Conservation (phyloP, 2,797 vertebrate species). For the Calcarius lapponicus region DNA sequence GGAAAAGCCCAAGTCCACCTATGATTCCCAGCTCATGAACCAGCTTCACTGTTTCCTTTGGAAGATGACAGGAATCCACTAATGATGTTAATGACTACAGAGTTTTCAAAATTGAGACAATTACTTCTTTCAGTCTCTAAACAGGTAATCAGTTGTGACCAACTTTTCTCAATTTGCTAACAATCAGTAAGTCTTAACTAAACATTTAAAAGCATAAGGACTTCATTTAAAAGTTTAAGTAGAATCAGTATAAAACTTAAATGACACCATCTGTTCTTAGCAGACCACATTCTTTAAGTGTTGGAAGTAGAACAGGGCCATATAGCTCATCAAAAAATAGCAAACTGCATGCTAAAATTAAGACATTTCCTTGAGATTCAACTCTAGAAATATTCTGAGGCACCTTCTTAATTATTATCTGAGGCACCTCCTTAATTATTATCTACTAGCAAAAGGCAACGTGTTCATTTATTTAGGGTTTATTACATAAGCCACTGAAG, state of each 20-base stretch:
- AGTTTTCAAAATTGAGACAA: conserved; percentile 50
- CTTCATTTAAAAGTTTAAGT: conserved; percentile 70
- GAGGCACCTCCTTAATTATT: not conserved
- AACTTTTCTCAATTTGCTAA: conserved; percentile 67
- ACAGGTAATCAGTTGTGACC: conserved; percentile 62
- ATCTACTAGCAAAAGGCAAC: not conserved
- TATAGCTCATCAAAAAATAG: conserved; percentile 48
- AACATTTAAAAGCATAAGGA: conserved; percentile 68
- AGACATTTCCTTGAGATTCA: not conserved
- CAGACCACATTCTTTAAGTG: conserved; percentile 59
- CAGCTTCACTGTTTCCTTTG: conserved; percentile 39
- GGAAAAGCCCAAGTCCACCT: conserved; percentile 38
- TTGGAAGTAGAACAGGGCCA: conserved; percentile 8
- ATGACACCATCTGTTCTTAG: conserved; percentile 71
- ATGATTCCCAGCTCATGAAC: conserved; percentile 9
- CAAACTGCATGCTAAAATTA: conserved; percentile 36
- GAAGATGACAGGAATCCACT: conserved; percentile 59
- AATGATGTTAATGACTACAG: conserved; percentile 41
- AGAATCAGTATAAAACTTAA: conserved; percentile 69
- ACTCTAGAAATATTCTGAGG: not conserved
- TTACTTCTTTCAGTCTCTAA: conserved; percentile 58
- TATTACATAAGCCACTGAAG: not conserved
- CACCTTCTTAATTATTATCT: not conserved
- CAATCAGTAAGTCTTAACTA: conserved; percentile 62
- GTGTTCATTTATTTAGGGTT: not conserved